phyloP scores from a whole-genome alignment of 2,888 invertebrate species.

The Plutella xylostella region DNA sequence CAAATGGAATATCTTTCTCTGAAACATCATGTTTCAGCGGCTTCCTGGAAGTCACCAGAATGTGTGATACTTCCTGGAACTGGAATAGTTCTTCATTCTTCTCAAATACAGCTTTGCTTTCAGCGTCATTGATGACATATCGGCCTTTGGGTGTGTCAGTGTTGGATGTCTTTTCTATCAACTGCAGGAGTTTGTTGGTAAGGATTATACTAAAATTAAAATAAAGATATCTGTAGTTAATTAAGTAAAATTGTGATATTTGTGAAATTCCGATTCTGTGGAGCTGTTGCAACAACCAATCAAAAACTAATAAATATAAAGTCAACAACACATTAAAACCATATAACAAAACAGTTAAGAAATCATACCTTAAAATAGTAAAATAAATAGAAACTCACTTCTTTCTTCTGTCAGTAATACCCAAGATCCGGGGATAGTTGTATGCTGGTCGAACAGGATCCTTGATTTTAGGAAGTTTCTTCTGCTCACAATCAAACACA shows the following conservation, averaged over 20 bases:
- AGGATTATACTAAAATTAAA: constrained; percentile 72
- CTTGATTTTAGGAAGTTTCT: constrained; percentile 79
- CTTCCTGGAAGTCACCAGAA: constrained; percentile 73
- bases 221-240: background rate
- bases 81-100: constrained; percentile 73
- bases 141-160: constrained; percentile 63
- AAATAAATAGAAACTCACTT: too few species aligned
- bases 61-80: constrained; percentile 74
- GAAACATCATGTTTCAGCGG: constrained; percentile 67
- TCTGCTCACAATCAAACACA: constrained; percentile 83
- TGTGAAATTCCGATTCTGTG: too few species aligned
- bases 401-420: constrained; percentile 77
- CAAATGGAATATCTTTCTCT: constrained; percentile 57
- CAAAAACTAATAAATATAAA: too few species aligned
- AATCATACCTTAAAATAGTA: too few species aligned
- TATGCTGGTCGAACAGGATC: constrained; percentile 78
- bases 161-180: constrained; percentile 75
- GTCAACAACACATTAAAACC: too few species aligned
- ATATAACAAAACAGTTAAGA: too few species aligned
- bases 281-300: too few species aligned
- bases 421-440: constrained; percentile 78
- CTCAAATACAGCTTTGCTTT: constrained; percentile 67
- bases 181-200: constrained; percentile 73
- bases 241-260: too few species aligned
- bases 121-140: constrained; percentile 70